A percentile compares a stretch with the other conserved stretches of the same genome.
phyloP scores from a whole-genome alignment of 2,797 vertebrate species.

The Pogoniulus pusillus region DNA sequence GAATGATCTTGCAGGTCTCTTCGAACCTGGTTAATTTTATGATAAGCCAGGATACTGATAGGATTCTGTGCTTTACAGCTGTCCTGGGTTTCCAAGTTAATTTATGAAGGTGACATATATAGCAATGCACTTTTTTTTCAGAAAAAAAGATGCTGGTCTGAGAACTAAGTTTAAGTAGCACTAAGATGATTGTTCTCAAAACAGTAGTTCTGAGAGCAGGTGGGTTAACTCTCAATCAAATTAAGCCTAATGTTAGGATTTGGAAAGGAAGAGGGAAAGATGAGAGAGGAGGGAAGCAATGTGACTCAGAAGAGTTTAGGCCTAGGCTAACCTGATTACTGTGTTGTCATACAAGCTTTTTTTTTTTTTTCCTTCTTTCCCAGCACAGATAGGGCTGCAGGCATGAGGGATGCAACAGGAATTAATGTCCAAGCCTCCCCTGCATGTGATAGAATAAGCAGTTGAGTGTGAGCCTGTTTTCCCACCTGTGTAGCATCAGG shows the following conservation, averaged over 20 bases:
- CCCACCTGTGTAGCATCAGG: neutral
- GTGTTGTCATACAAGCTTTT: neutral
- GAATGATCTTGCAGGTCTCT: no score
- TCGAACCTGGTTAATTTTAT: no score
- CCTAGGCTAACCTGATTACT: accelerated
- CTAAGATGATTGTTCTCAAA: neutral
- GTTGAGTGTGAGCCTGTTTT: neutral
- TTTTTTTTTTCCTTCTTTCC: neutral
- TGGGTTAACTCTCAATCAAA: neutral
- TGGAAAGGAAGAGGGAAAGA: neutral
- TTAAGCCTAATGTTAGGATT: neutral
- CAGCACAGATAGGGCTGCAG: neutral
- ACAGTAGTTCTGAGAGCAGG: neutral
- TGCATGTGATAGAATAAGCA: neutral
- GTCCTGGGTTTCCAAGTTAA: neutral
- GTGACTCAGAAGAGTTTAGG: neutral
- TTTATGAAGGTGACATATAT: neutral
- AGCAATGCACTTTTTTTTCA: neutral
- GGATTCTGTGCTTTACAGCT: neutral
- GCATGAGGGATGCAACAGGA: neutral
- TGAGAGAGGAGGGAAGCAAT: neutral
- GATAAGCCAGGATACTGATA: neutral
- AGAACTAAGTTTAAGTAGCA: neutral
- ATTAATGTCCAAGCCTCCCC: neutral
- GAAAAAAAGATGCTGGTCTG: neutral